phyloP scores from a whole-genome alignment of 2,888 invertebrate species.

The Amorpha juglandis region DNA sequence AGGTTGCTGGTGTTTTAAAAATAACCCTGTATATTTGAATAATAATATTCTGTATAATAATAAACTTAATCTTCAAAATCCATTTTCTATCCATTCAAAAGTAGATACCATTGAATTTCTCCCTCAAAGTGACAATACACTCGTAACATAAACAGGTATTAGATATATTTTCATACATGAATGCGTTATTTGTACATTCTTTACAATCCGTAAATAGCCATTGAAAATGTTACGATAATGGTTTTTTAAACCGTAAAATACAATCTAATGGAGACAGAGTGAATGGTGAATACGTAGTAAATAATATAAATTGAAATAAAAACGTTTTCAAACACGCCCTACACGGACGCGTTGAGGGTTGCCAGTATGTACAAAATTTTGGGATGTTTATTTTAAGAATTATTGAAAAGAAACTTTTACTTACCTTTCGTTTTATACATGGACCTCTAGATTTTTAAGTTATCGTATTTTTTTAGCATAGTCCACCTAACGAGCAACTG shows the following conservation, averaged over 20 bases:
- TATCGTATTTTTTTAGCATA: too few relatives aligned
- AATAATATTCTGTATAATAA: too few relatives aligned
- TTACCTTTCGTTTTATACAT: too few relatives aligned
- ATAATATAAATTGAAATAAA: constrained; percentile 67
- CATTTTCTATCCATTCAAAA: constrained; percentile 35
- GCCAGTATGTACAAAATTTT: constrained; percentile 37
- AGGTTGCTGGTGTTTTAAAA: too few relatives aligned
- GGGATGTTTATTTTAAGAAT: neutral
- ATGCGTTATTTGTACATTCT: constrained; percentile 56
- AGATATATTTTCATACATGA: constrained; percentile 35
- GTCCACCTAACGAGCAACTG: too few relatives aligned
- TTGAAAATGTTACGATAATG: constrained; percentile 52
- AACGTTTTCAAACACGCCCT: constrained; percentile 69
- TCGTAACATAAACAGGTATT: constrained; percentile 21
- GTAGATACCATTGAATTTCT: neutral
- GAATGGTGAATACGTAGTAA: constrained; percentile 71
- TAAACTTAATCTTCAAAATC: constrained; percentile 52
- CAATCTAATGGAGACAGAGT: constrained; percentile 59
- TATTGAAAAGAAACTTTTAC: too few relatives aligned
- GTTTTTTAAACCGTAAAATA: constrained; percentile 64
- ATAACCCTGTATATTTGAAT: too few relatives aligned
- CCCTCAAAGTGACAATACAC: neutral
- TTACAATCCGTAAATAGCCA: constrained; percentile 57
- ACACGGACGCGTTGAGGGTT: constrained; percentile 53
- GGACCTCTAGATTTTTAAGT: too few relatives aligned